A percentile compares a stretch with the other conserved stretches of the same genome.
Evolutionary conservation across 2,797 vertebrate species (phyloP).

Genomic region (Coluber constrictor): DNA sequence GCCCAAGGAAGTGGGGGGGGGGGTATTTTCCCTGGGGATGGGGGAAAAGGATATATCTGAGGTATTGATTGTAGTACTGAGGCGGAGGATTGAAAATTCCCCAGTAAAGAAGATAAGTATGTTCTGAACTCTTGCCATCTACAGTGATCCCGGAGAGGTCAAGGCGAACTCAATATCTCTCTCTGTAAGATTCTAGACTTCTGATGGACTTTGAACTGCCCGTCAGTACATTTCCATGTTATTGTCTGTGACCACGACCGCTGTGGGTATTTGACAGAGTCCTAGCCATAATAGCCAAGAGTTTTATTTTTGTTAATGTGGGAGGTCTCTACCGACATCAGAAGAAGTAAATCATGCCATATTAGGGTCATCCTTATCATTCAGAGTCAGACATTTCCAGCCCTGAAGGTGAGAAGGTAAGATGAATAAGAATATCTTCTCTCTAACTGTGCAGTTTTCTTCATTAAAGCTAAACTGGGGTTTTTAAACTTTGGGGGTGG

Average conservation of each 20-base stretch:
- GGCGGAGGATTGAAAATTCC: not conserved
- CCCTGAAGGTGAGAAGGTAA: not conserved
- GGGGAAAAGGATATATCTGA: not conserved
- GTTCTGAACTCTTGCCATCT: not conserved
- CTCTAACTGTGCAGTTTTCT: not conserved
- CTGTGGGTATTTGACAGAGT: not conserved
- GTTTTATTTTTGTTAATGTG: not conserved
- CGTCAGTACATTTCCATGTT: not conserved
- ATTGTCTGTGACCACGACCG: not conserved
- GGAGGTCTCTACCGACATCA: not conserved
- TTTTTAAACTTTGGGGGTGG: no score
- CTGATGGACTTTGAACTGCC: not conserved
- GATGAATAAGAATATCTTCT: not conserved
- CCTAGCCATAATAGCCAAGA: not conserved
- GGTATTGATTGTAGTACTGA: constrained; percentile 25
- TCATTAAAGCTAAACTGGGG: not conserved
- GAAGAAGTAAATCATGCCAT: not conserved
- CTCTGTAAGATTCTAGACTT: not conserved
- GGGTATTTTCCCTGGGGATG: not conserved
- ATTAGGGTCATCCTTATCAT: not conserved
- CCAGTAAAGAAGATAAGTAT: not conserved
- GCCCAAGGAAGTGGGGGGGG: not conserved
- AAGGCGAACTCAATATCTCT: not conserved
- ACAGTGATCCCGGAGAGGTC: not conserved
- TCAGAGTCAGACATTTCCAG: not conserved